Conservation (phyloP, 2,888 invertebrate genomes). For the Heliconius aoede region DNA sequence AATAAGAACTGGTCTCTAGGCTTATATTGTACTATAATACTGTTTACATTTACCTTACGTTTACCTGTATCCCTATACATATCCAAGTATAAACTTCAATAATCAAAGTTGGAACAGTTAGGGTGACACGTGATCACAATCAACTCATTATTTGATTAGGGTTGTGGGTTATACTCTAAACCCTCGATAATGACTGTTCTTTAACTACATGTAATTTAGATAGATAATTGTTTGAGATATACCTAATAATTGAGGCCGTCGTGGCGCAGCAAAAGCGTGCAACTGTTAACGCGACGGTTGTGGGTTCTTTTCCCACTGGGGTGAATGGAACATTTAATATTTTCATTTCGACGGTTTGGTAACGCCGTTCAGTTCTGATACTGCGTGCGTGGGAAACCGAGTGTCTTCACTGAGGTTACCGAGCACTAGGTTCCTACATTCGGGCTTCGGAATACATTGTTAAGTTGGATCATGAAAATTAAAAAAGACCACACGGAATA, state of each 20-base stretch:
- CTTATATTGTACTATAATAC: neutral
- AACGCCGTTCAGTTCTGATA: too few species aligned
- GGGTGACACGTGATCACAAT: conserved; percentile 24
- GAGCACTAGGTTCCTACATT: neutral
- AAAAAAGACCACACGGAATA: too few species aligned
- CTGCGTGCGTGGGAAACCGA: neutral
- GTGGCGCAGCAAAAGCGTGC: too few species aligned
- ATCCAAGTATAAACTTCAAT: conserved; percentile 7
- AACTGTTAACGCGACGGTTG: too few species aligned
- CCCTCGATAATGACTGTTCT: conserved; percentile 15
- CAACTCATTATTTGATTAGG: conserved; percentile 14
- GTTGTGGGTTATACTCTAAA: conserved; percentile 6
- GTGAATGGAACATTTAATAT: too few species aligned
- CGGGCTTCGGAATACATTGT: too few species aligned
- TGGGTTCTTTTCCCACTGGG: too few species aligned
- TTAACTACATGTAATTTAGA: neutral
- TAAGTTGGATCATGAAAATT: too few species aligned
- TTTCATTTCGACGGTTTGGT: too few species aligned
- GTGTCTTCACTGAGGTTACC: too few species aligned
- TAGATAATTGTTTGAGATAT: conserved; percentile 11
- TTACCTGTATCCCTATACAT: neutral
- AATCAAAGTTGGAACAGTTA: conserved; percentile 18
- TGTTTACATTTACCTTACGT: neutral
- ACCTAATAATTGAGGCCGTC: neutral
- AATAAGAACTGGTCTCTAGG: neutral